phyloP scores from a whole-genome alignment of 2,888 invertebrate species.

The Cabera pusaria region DNA sequence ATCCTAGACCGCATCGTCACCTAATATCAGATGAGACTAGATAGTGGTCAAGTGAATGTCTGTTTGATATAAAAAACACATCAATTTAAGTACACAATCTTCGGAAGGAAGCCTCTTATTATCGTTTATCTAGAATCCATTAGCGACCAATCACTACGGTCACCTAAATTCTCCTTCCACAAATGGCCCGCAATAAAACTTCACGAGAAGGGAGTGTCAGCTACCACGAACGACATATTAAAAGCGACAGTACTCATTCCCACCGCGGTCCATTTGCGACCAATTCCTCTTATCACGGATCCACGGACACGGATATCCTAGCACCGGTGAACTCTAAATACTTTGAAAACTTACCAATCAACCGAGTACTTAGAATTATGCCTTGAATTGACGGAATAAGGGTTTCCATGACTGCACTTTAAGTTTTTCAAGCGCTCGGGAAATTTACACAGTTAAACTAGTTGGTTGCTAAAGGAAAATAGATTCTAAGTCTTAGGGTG shows the following conservation, averaged over 20 bases:
- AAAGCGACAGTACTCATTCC: slow-evolving; percentile 12
- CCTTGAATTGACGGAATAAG: slow-evolving; percentile 31
- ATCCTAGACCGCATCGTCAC: no score
- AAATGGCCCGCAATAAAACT: slow-evolving; percentile 6
- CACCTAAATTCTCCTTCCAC: no score
- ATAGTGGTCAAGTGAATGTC: no score
- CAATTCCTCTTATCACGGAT: slow-evolving; percentile 46
- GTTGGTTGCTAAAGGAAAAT: slow-evolving; percentile 7
- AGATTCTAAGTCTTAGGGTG: slow-evolving; percentile 20
- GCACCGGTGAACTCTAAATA: slow-evolving; percentile 60
- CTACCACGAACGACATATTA: slow-evolving; percentile 14
- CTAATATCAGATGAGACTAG: no score
- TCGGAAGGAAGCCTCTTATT: no score
- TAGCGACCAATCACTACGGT: no score
- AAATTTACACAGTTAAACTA: slow-evolving; percentile 6
- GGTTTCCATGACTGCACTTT: slow-evolving; percentile 20
- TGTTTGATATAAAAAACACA: no score
- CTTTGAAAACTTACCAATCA: neutral
- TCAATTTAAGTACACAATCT: no score
- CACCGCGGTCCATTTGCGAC: slow-evolving; percentile 3
- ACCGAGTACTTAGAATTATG: slow-evolving; percentile 21
- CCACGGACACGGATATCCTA: slow-evolving; percentile 64
- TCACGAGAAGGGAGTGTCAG: slow-evolving; percentile 20
- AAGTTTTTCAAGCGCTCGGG: slow-evolving; percentile 6
- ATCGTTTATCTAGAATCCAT: no score